phyloP scores from a whole-genome alignment of 2,113 vertebrate species.

The Rallus limicola region DNA sequence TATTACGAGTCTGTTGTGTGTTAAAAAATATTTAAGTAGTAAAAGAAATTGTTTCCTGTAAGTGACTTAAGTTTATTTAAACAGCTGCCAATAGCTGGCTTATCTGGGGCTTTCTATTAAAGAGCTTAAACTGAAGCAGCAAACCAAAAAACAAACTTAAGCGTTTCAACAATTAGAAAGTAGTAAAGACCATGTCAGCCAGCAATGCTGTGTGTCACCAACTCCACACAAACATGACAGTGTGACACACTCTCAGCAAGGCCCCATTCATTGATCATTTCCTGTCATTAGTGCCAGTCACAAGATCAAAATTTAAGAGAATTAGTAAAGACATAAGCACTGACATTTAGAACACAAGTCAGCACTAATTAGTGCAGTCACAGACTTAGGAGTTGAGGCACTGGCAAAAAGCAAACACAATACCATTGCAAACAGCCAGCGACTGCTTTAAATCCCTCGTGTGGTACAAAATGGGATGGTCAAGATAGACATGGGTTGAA shows the following conservation, averaged over 20 bases:
- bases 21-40: not conserved
- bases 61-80: not conserved
- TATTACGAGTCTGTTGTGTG: not conserved
- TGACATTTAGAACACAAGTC: not conserved
- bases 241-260: not conserved
- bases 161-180: not conserved
- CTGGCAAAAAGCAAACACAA: not conserved
- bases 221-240: not conserved
- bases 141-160: not conserved
- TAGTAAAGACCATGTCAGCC: not conserved
- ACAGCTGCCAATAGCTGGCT: not conserved
- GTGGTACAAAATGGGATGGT: not conserved
- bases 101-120: not conserved
- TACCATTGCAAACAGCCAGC: not conserved
- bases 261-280: constrained; percentile 18
- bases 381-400: not conserved
- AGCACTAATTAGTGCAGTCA: not conserved
- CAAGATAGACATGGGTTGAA: not conserved
- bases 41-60: not conserved
- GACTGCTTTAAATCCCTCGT: no score
- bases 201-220: not conserved
- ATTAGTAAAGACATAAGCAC: not conserved
- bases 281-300: constrained; percentile 24
- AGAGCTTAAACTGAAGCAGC: not conserved
- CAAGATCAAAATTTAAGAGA: not conserved